Percentiles rank a stretch among this genome's conserved stretches.
phyloP scores from a whole-genome alignment of 30 jellyfish, hydroid and myxozoan species.

The Mastigias papua region DNA sequence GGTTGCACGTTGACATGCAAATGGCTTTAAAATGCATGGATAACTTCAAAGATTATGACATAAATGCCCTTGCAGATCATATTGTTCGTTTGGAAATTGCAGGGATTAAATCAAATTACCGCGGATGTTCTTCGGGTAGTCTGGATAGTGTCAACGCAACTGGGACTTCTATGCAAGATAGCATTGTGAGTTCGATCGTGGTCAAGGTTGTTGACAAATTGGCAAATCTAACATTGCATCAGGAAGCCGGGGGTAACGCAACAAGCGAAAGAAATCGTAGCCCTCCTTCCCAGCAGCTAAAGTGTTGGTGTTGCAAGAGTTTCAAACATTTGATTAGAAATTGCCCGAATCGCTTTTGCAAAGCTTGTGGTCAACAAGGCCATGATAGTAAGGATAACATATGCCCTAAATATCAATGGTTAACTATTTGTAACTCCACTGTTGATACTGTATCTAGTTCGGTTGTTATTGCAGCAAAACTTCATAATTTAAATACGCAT shows the following conservation, averaged over 20 bases:
- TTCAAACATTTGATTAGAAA: constrained; percentile 52
- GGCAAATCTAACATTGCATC: neutral
- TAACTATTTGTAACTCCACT: constrained; percentile 45
- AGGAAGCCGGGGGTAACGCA: constrained; percentile 31
- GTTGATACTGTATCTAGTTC: constrained; percentile 11
- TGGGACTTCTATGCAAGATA: constrained; percentile 7
- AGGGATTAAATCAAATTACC: neutral
- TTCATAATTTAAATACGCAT: constrained; percentile 37
- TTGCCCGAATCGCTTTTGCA: constrained; percentile 73
- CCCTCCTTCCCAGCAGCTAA: constrained; percentile 54
- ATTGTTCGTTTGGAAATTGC: constrained; percentile 31
- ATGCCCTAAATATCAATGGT: constrained; percentile 73
- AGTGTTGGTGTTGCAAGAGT: constrained; percentile 61
- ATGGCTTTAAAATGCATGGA: constrained; percentile 59
- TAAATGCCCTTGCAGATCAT: constrained; percentile 46
- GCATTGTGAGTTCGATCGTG: constrained; percentile 17
- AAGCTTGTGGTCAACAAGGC: constrained; percentile 77
- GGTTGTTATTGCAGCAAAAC: constrained; percentile 61
- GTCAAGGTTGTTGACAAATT: constrained; percentile 39
- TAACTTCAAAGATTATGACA: constrained; percentile 1
- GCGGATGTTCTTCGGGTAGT: constrained; percentile 16
- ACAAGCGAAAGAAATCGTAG: neutral
- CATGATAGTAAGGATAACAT: constrained; percentile 57
- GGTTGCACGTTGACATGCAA: constrained; percentile 59
- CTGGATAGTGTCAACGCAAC: constrained; percentile 2